Conservation (phyloP, 2,113 vertebrate genomes). For the Enhydra lutris region DNA sequence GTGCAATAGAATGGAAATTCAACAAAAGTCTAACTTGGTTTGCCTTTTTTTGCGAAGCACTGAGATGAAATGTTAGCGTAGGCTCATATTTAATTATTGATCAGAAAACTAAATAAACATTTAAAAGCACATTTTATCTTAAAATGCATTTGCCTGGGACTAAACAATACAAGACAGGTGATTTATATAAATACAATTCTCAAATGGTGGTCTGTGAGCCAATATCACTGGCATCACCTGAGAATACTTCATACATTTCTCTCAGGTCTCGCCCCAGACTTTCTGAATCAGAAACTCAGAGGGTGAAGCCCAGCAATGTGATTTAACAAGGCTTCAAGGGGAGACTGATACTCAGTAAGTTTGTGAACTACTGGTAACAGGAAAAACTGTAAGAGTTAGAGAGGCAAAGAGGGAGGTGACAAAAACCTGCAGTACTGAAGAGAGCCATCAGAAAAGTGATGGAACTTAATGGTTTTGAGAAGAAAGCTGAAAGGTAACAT, state of each 20-base stretch:
- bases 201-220: neutral
- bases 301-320: too few relatives aligned
- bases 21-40: neutral
- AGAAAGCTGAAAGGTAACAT: neutral
- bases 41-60: neutral
- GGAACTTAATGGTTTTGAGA: neutral
- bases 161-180: neutral
- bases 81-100: neutral
- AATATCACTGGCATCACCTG: neutral
- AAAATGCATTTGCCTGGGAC: neutral
- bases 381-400: neutral
- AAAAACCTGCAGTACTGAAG: neutral
- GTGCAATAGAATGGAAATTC: neutral
- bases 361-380: neutral
- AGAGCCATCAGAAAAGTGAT: neutral
- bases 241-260: neutral
- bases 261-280: neutral
- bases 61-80: neutral
- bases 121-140: neutral
- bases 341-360: neutral
- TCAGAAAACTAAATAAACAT: neutral
- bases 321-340: neutral
- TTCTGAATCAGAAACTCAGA: neutral
- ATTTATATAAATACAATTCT: neutral
- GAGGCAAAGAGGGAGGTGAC: neutral